Base-by-base conservation (phyloP, 2,113 vertebrate species). In the Promerops cafer region DNA sequence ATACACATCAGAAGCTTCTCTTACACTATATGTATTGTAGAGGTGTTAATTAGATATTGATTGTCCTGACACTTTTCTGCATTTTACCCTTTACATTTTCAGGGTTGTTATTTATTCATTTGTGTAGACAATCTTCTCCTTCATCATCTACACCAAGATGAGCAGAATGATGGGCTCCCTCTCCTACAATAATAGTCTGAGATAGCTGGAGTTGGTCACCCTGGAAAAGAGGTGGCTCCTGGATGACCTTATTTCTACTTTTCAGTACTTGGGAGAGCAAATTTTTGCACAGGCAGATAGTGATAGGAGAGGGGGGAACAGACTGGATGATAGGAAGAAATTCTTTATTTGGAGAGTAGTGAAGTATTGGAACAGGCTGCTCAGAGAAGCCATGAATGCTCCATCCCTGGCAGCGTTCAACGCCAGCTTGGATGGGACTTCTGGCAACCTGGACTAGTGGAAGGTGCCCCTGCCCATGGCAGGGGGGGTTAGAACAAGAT, bases 11-110 rank as follows among this genome's bases (percentile, higher is more conserved):
- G 70, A 89, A 87, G 17, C 11, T 80, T 93, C 66, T 93, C 31
- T 72, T 63, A 56, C 1, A 26, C 42, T 85, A 1, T 33, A 42
- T 40, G 45, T 61, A n/a, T 66, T 65, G 40, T 54, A 74, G 20
- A 86, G 11, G 10, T 44, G 64, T 85, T 95, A 95, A 91, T 95
- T 89, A 85, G 89, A 71, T 95, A 94, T 90, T 74, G 79, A 88
- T 95, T 86, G 15, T 80, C 31, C 49, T 65, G 42, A 57, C 16
- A 42, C 10, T 80, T 82, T 70, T 80, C 56, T 65, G 26, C 49
- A 83, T 87, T 94, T 86, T 76, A 85, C 35, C 11, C 7, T 45
- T 52, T 50, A 72, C 66, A n/a, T 0, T 70, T 89, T 76, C 65
- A 65, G 44, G 7, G 17, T 53, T 78, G 42, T 91, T 89, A 79